These are phyloP conservation scores for Brachycybe producta DNA, from an alignment of 2,888 invertebrate species.

Conservation along the genomic window DNA sequence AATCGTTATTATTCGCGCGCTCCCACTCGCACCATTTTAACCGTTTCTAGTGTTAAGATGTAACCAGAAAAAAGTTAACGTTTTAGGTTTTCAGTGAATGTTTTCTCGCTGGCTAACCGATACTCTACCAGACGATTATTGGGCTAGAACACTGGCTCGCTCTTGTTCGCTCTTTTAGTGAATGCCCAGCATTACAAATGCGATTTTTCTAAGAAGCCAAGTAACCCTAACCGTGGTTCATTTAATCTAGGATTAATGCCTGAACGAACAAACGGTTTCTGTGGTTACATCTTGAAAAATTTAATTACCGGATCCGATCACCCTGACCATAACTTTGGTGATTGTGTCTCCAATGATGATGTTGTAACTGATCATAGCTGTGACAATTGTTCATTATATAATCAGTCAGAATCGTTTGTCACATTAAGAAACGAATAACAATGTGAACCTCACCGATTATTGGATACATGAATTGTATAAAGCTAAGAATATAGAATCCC, in stretches of 20 bases:
- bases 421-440: background rate
- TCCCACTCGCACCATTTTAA: background rate
- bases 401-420: background rate
- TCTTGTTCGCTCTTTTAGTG: too few species aligned
- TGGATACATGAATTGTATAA: constrained; percentile 68
- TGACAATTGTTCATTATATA: constrained; percentile 27
- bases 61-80: too few species aligned
- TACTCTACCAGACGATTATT: too few species aligned
- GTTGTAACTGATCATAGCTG: constrained; percentile 79
- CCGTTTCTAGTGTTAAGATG: background rate
- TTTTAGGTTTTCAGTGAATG: too few species aligned
- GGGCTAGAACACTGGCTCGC: too few species aligned
- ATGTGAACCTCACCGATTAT: constrained; percentile 65
- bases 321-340: constrained; percentile 62
- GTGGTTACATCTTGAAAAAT: background rate
- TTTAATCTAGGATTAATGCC: too few species aligned
- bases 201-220: too few species aligned
- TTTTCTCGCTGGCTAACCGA: too few species aligned
- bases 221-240: too few species aligned
- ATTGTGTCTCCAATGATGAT: constrained; percentile 75
- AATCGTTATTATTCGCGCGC: background rate
- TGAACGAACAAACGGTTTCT: too few species aligned
- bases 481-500: constrained; percentile 59
- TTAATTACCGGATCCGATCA: constrained; percentile 40
- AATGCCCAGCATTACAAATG: too few species aligned